Percentiles rank a stretch among this genome's conserved stretches.
Evolutionary conservation across 2,888 invertebrate genomes (phyloP).

Genomic region (Drosophila anomelani): DNA sequence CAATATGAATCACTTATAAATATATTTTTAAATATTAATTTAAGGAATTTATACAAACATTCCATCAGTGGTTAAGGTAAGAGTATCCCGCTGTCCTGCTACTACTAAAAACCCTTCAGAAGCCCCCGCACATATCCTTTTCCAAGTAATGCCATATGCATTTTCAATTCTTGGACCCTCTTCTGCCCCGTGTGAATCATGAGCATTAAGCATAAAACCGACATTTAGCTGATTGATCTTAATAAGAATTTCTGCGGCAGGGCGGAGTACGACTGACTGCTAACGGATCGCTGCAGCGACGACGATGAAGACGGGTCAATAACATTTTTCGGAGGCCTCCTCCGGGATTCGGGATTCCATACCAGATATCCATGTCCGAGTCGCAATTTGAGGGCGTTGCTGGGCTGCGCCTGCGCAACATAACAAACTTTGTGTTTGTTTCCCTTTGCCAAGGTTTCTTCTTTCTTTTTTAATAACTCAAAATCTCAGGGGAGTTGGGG

Average conservation of each 20-base stretch:
- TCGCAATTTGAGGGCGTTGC: constrained; percentile 65
- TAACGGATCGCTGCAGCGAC: constrained; percentile 61
- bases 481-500: constrained; percentile 4
- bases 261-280: constrained; percentile 49
- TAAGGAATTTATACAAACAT: too few species aligned
- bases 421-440: constrained; percentile 72
- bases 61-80: background rate
- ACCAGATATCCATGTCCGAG: constrained; percentile 5
- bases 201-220: constrained; percentile 80
- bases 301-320: constrained; percentile 62
- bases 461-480: constrained; percentile 67
- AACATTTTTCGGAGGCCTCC: constrained; percentile 54
- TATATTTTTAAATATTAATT: background rate
- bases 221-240: constrained; percentile 80
- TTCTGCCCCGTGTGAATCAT: constrained; percentile 71
- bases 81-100: constrained; percentile 6
- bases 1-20: background rate
- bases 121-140: constrained; percentile 4
- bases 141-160: constrained; percentile 37
- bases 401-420: constrained; percentile 75
- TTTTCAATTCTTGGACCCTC: constrained; percentile 65
- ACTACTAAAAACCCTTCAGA: background rate
- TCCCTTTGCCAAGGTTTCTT: constrained; percentile 30
- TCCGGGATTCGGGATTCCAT: background rate
- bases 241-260: constrained; percentile 67